Percentiles rank a stretch among this genome's conserved stretches.
Evolutionary conservation across 92 coral and sea anemone species (phyloP).

Genomic region (Zoanthus gigantus): DNA sequence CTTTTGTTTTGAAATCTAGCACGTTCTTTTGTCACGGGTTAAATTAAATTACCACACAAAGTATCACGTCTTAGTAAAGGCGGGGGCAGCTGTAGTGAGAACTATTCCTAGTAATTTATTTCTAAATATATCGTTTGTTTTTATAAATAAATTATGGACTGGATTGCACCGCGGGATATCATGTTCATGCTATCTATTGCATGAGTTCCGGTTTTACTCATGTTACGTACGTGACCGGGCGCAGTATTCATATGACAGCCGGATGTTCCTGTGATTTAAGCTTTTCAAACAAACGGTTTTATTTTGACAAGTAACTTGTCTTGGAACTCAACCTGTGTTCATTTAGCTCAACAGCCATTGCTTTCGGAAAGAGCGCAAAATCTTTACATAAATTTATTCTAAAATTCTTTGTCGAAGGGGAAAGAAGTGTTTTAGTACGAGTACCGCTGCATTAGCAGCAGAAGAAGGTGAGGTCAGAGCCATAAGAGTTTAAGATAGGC

Average conservation of each 20-base stretch:
- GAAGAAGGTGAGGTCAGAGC: neutral
- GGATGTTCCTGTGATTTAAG: neutral
- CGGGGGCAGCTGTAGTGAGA: no score
- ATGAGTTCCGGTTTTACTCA: neutral
- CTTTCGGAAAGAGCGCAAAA: neutral
- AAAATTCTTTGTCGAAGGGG: neutral
- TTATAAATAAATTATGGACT: no score
- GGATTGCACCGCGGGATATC: no score
- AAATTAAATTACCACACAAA: no score
- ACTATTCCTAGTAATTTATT: no score
- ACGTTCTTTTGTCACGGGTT: no score
- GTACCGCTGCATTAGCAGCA: neutral
- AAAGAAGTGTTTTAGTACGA: neutral
- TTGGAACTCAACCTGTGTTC: neutral
- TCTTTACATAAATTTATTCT: neutral
- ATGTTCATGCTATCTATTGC: neutral
- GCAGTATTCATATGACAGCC: constrained; percentile 17
- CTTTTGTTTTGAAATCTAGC: no score
- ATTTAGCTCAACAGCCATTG: neutral
- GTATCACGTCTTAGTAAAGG: no score
- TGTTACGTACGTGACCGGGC: constrained; percentile 7
- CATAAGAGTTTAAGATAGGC: neutral
- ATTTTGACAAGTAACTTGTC: neutral
- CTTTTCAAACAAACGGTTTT: neutral
- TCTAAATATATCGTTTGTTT: no score